phyloP scores from a whole-genome alignment of 2,113 vertebrate genomes.

The Eulemur macaco region DNA sequence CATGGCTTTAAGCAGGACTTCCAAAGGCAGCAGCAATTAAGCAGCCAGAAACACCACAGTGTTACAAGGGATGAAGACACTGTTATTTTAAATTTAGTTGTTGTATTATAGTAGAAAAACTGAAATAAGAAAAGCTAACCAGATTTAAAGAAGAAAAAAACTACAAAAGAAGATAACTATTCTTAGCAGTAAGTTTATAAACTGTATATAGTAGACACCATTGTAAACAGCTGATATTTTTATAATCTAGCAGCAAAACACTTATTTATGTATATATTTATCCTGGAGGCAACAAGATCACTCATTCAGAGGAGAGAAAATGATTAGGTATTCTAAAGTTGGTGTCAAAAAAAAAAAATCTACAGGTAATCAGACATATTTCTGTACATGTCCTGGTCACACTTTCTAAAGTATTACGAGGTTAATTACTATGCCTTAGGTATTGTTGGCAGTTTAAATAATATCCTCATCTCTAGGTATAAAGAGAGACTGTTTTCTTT shows the following conservation, averaged over 20 bases:
- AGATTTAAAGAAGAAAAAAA: neutral
- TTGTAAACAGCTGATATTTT: conserved; percentile 32
- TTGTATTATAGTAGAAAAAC: neutral
- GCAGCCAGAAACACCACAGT: neutral
- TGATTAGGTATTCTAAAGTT: neutral
- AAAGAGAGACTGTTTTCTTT: neutral
- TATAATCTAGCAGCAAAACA: conserved; percentile 59
- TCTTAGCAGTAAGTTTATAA: conserved; percentile 29
- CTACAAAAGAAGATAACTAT: neutral
- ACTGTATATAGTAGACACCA: conserved; percentile 37
- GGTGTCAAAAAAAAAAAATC: neutral
- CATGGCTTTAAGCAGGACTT: neutral
- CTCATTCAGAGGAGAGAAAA: conserved; percentile 52
- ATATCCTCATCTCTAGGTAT: neutral
- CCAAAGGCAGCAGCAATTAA: neutral
- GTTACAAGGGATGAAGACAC: neutral
- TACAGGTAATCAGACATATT: conserved; percentile 13
- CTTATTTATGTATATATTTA: conserved; percentile 16
- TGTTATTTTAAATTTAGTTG: conserved; percentile 20
- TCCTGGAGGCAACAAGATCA: neutral
- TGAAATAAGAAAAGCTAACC: conserved; percentile 32
- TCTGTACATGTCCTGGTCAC: conserved; percentile 2
- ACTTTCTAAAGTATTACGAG: conserved; percentile 15
- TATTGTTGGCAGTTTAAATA: conserved; percentile 30
- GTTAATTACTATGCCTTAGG: conserved; percentile 12